A percentile compares a stretch with the other conserved stretches of the same genome.
phyloP scores from a whole-genome alignment of 2,888 invertebrate species.

The Gastracanthus pulcherrimus region DNA sequence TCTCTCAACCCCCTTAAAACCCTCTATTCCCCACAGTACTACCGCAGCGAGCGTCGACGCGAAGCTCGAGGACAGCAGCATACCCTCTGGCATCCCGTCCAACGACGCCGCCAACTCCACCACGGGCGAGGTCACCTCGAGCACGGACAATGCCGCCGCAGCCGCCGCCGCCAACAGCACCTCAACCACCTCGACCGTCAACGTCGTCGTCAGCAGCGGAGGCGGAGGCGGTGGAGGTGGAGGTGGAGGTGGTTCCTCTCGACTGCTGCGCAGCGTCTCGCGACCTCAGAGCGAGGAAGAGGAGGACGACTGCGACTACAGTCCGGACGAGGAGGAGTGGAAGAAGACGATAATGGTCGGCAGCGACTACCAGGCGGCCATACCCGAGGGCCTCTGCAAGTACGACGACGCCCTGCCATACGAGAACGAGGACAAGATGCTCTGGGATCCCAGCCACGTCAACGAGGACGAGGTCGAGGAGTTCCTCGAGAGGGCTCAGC shows the following conservation, averaged over 20 bases:
- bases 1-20: not conserved
- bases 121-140: not conserved
- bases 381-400: slow-evolving; percentile 93
- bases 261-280: slow-evolving; percentile 80
- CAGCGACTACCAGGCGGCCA: slow-evolving; percentile 93
- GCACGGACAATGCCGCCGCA: slow-evolving; percentile 11
- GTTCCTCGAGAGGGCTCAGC: slow-evolving; percentile 83
- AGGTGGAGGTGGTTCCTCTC: slow-evolving; percentile 73
- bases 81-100: not conserved
- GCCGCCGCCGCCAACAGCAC: slow-evolving; percentile 34
- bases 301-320: slow-evolving; percentile 90
- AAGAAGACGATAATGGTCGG: slow-evolving; percentile 98
- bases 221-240: slow-evolving; percentile 61
- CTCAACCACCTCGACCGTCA: slow-evolving; percentile 11
- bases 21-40: slow-evolving; percentile 1
- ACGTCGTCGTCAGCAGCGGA: no score
- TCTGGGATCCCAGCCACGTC: slow-evolving; percentile 93
- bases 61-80: slow-evolving; percentile 32
- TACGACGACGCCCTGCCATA: slow-evolving; percentile 97
- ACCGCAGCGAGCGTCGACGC: slow-evolving; percentile 10
- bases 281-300: slow-evolving; percentile 88
- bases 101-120: not conserved
- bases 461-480: slow-evolving; percentile 87
- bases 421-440: slow-evolving; percentile 95
- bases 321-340: slow-evolving; percentile 92